Conservation (phyloP, 2,113 vertebrate species). For the Anas platyrhynchos region DNA sequence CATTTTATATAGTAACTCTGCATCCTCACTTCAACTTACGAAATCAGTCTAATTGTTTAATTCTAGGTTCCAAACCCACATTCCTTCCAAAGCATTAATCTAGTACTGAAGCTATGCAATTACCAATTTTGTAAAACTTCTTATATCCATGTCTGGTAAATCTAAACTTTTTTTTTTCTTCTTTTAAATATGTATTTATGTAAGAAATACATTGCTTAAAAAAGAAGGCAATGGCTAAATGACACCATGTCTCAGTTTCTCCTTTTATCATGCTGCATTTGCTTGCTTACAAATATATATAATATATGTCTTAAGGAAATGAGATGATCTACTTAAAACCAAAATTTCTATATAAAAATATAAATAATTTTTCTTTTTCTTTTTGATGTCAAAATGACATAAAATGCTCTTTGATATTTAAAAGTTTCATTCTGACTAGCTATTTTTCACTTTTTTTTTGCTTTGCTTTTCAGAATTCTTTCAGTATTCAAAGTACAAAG, state of each 20-base stretch:
- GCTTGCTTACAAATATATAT: background rate
- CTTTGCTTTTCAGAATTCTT: slow-evolving; percentile 21
- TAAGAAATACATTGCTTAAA: background rate
- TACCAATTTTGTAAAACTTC: slow-evolving; percentile 37
- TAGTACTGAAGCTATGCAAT: slow-evolving; percentile 46
- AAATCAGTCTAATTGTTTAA: slow-evolving; percentile 69
- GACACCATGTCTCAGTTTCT: background rate
- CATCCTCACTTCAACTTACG: slow-evolving; percentile 44
- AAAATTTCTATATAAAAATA: background rate
- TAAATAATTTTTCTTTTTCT: background rate
- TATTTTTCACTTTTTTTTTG: slow-evolving; percentile 19
- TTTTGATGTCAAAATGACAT: background rate
- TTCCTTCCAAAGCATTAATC: slow-evolving; percentile 50
- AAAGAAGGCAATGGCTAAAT: background rate
- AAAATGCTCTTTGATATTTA: background rate
- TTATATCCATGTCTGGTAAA: background rate
- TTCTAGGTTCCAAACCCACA: slow-evolving; percentile 54
- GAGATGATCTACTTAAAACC: background rate
- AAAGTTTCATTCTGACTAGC: background rate
- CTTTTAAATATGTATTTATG: background rate
- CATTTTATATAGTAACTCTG: slow-evolving; percentile 37
- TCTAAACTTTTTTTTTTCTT: background rate
- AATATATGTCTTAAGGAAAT: background rate
- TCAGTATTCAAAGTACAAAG: slow-evolving; percentile 13
- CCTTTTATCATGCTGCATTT: background rate